Percentiles rank a stretch among this genome's conserved stretches.
Evolutionary conservation across 2,797 vertebrate species (phyloP).

Genomic region (Orientallactaga sibirica): DNA sequence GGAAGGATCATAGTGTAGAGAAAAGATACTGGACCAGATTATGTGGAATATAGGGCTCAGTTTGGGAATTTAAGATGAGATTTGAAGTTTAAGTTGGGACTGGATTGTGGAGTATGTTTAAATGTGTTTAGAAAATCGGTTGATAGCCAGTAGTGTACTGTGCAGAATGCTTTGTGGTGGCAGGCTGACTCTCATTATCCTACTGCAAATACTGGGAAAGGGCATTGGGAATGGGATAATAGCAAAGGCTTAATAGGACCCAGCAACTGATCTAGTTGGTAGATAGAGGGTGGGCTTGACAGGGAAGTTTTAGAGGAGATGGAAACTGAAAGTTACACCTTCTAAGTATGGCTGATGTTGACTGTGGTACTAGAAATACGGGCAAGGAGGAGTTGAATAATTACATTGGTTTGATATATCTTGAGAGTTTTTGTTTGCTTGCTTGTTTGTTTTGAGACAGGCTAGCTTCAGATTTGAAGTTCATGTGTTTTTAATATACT

Average conservation of each 20-base stretch:
- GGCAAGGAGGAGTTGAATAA: not conserved
- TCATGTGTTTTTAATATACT: not conserved
- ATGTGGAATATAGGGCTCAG: slow-evolving; percentile 24
- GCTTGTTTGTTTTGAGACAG: not conserved
- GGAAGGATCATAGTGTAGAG: slow-evolving; percentile 25
- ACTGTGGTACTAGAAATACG: slow-evolving; percentile 28
- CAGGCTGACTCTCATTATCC: not conserved
- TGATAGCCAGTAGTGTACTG: not conserved
- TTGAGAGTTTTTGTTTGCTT: not conserved
- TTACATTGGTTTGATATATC: slow-evolving; percentile 45
- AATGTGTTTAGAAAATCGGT: slow-evolving; percentile 54
- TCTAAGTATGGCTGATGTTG: not conserved
- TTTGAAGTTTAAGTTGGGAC: slow-evolving; percentile 57
- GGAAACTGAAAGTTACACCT: not conserved
- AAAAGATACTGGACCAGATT: slow-evolving; percentile 39
- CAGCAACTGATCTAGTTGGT: not conserved
- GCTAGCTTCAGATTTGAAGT: not conserved
- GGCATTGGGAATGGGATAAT: not conserved
- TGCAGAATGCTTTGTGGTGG: slow-evolving; percentile 41
- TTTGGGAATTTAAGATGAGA: slow-evolving; percentile 43
- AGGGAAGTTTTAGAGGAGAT: slow-evolving; percentile 24
- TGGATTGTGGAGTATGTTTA: slow-evolving; percentile 32
- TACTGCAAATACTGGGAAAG: not conserved
- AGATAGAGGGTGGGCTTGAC: not conserved
- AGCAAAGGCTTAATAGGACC: not conserved